Evolutionary conservation across 2,888 invertebrate genomes (phyloP).

Genomic region (Zygogramma bicolorata): DNA sequence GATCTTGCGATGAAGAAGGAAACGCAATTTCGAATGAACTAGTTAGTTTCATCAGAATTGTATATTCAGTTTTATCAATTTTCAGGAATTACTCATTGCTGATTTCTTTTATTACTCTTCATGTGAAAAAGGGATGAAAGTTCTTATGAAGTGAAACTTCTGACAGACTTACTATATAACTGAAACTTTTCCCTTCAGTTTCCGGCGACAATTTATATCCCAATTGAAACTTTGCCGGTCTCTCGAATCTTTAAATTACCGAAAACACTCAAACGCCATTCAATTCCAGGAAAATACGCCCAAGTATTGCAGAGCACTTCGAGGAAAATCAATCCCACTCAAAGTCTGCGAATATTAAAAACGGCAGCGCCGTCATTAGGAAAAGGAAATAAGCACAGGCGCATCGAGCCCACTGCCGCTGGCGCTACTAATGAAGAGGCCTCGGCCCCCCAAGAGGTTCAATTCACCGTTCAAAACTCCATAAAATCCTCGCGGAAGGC

Average conservation of each 20-base stretch:
- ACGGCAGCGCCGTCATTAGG: slow-evolving; percentile 76
- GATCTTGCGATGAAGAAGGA: no score
- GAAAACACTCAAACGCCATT: not conserved
- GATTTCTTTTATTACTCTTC: no score
- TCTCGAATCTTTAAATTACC: not conserved
- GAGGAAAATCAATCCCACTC: slow-evolving; percentile 74
- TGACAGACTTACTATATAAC: not conserved
- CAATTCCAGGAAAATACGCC: slow-evolving; percentile 81
- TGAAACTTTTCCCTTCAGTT: not conserved
- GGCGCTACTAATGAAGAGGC: slow-evolving; percentile 71
- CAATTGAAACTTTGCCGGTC: not conserved
- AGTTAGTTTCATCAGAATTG: no score
- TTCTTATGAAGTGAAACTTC: not conserved
- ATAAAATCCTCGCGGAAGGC: slow-evolving; percentile 70
- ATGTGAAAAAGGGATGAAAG: no score
- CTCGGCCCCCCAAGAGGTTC: slow-evolving; percentile 66
- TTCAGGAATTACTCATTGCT: no score
- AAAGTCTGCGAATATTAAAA: slow-evolving; percentile 78
- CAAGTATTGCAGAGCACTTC: slow-evolving; percentile 88
- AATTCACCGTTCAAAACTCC: slow-evolving; percentile 66
- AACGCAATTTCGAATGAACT: no score
- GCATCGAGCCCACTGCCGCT: slow-evolving; percentile 76
- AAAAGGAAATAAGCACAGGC: slow-evolving; percentile 66
- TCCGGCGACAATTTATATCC: not conserved
- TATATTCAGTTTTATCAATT: no score